Conservation (phyloP, 2,888 invertebrate species). For the Pterostichus madidus region DNA sequence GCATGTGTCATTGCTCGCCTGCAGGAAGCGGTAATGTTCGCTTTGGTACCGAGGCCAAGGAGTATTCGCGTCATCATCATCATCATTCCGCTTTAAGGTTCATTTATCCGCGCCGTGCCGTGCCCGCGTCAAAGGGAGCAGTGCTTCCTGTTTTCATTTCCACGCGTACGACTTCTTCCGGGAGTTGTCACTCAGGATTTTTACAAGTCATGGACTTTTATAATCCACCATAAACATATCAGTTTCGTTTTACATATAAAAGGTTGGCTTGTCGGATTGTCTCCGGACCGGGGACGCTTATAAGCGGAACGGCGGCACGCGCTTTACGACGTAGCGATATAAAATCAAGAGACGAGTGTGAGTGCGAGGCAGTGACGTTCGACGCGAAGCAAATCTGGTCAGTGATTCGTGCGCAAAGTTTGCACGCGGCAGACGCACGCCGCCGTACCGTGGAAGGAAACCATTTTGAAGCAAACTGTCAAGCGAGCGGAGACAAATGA, state of each 20-base stretch:
- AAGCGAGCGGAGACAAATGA: constrained; percentile 73
- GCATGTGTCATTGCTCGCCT: constrained; percentile 33
- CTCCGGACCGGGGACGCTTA: constrained; percentile 74
- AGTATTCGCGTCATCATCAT: constrained; percentile 73
- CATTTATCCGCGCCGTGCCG: constrained; percentile 74
- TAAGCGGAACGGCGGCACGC: constrained; percentile 62
- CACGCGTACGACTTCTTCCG: constrained; percentile 75
- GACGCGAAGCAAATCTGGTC: constrained; percentile 43
- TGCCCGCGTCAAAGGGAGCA: constrained; percentile 67
- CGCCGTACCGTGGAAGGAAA: constrained; percentile 67
- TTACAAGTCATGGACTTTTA: constrained; percentile 78
- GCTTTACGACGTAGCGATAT: constrained; percentile 56
- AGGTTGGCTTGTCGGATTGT: constrained; percentile 74
- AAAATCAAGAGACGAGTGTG: constrained; percentile 33
- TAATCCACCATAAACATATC: constrained; percentile 77
- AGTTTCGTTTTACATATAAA: constrained; percentile 77
- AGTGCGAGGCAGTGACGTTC: constrained; percentile 32
- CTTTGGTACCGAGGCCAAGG: neutral
- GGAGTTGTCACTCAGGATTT: constrained; percentile 77
- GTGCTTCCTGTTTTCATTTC: constrained; percentile 77
- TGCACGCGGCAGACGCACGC: constrained; percentile 32
- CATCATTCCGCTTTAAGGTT: constrained; percentile 77
- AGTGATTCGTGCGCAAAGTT: constrained; percentile 51
- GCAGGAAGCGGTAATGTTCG: constrained; percentile 18
- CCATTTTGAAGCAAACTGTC: constrained; percentile 74